phyloP scores from a whole-genome alignment of 2,797 vertebrate genomes.

The Pyrocephalus nanus region DNA sequence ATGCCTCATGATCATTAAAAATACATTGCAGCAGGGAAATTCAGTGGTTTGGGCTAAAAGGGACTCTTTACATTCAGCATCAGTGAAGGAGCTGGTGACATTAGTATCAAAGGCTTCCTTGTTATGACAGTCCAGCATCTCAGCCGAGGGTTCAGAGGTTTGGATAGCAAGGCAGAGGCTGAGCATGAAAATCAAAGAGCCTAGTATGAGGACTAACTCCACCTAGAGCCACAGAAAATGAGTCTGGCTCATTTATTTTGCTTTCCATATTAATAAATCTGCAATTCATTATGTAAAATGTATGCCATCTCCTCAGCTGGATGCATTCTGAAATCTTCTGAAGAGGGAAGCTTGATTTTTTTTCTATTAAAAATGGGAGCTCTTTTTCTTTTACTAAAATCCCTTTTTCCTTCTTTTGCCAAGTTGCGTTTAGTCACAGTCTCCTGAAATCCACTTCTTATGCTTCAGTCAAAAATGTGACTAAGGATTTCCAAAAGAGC shows the following conservation, averaged over 20 bases:
- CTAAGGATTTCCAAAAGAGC: conserved; percentile 8
- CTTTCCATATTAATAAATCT: conserved; percentile 29
- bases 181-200: background rate
- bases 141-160: background rate
- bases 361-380: background rate
- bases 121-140: background rate
- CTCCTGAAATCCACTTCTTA: conserved; percentile 16
- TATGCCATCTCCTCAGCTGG: background rate
- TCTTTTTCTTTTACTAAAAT: background rate
- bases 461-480: conserved; percentile 13
- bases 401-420: background rate
- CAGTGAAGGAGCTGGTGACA: background rate
- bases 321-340: background rate
- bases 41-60: background rate
- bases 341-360: background rate
- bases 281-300: conserved; percentile 2
- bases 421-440: background rate
- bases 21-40: background rate
- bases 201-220: background rate
- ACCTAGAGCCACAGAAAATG: background rate
- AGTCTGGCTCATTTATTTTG: background rate
- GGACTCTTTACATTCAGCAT: background rate
- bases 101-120: background rate
- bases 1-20: background rate
- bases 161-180: background rate